Evolutionary conservation across 1,140 invertebrate genomes (phyloP).

Genomic region (Drosophila repletoides): DNA sequence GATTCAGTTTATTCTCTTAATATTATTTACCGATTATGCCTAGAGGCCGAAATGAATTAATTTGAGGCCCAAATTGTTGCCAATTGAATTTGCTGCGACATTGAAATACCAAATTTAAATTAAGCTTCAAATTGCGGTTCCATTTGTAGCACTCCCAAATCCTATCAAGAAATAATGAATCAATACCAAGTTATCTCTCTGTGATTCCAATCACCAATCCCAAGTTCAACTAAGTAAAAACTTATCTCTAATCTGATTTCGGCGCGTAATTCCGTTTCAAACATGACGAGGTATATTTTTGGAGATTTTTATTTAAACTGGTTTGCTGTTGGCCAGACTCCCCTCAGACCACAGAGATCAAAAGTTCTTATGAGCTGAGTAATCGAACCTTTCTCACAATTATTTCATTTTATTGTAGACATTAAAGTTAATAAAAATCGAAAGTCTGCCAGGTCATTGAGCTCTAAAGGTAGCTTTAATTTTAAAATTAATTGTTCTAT

Average conservation of each 20-base stretch:
- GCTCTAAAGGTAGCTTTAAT: slow-evolving; percentile 21
- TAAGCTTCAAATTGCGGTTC: slow-evolving; percentile 52
- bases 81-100: slow-evolving; percentile 64
- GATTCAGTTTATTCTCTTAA: too few species aligned
- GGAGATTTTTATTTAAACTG: slow-evolving; percentile 58
- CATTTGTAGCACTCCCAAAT: slow-evolving; percentile 66
- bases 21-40: slow-evolving; percentile 52
- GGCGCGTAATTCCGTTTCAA: slow-evolving; percentile 45
- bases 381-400: slow-evolving; percentile 39
- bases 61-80: slow-evolving; percentile 31
- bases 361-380: slow-evolving; percentile 48
- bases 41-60: slow-evolving; percentile 26
- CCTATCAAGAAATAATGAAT: slow-evolving; percentile 60
- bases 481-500: too few species aligned
- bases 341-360: slow-evolving; percentile 54
- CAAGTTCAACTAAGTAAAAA: background rate
- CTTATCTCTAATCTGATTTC: slow-evolving; percentile 40
- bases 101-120: slow-evolving; percentile 68
- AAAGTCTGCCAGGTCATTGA: slow-evolving; percentile 57
- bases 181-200: too few species aligned
- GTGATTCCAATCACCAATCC: too few species aligned
- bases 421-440: slow-evolving; percentile 40
- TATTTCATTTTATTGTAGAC: slow-evolving; percentile 43
- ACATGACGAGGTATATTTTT: slow-evolving; percentile 40
- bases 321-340: slow-evolving; percentile 61